Evolutionary conservation across 1,140 invertebrate genomes (phyloP).

Genomic region (Hylyphantes graminicola): DNA sequence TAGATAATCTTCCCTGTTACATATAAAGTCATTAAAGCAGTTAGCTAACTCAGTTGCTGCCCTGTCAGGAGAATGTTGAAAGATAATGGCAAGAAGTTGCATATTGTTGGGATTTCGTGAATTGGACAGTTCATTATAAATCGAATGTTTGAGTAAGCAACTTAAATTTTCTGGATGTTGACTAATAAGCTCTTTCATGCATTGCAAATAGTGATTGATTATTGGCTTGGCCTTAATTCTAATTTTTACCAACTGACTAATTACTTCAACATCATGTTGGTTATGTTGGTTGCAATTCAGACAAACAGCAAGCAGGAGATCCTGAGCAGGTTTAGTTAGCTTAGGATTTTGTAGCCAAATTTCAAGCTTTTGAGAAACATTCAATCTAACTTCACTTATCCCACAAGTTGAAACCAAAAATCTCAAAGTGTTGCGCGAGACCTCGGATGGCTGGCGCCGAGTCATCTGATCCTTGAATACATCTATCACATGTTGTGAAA

Average conservation of each 20-base stretch:
- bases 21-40: slow-evolving; percentile 81
- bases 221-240: slow-evolving; percentile 92
- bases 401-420: slow-evolving; percentile 86
- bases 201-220: slow-evolving; percentile 87
- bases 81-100: slow-evolving; percentile 85
- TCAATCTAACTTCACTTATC: slow-evolving; percentile 84
- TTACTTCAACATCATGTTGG: slow-evolving; percentile 86
- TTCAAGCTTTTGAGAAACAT: slow-evolving; percentile 86
- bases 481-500: slow-evolving; percentile 86
- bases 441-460: slow-evolving; percentile 85
- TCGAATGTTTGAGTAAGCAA: slow-evolving; percentile 89
- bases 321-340: slow-evolving; percentile 85
- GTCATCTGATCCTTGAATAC: slow-evolving; percentile 88
- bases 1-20: slow-evolving; percentile 91
- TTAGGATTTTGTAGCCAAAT: slow-evolving; percentile 97
- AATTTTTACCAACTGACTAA: slow-evolving; percentile 89
- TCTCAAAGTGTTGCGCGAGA: slow-evolving; percentile 88
- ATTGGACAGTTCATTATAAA: slow-evolving; percentile 92
- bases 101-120: slow-evolving; percentile 95
- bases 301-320: slow-evolving; percentile 91
- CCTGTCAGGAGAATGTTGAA: slow-evolving; percentile 75
- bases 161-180: slow-evolving; percentile 84
- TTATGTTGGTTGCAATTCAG: slow-evolving; percentile 86
- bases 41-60: slow-evolving; percentile 70
- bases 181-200: slow-evolving; percentile 82